Percentiles rank a stretch among this genome's conserved stretches.
Evolutionary conservation across 2,113 vertebrate species (phyloP).

Genomic region (Dinomys branickii): DNA sequence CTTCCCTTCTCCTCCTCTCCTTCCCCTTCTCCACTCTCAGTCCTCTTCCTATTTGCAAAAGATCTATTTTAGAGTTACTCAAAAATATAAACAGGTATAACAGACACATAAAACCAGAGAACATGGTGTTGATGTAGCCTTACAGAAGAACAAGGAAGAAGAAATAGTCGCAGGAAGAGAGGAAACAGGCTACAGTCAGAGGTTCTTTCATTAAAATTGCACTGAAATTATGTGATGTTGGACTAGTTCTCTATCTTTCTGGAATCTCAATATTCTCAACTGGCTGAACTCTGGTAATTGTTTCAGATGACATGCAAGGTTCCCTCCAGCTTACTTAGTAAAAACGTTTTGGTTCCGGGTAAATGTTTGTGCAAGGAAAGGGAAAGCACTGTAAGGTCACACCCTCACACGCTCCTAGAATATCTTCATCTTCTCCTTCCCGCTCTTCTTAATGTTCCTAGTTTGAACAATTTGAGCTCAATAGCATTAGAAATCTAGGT

Average conservation of each 20-base stretch:
- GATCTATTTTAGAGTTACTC: not conserved
- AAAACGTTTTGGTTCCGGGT: not conserved
- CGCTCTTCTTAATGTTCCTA: not conserved
- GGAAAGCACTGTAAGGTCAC: not conserved
- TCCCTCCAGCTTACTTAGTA: not conserved
- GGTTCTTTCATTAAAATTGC: not conserved
- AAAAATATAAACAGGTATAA: conserved; percentile 20
- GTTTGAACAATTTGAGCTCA: not conserved
- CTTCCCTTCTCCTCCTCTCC: not conserved
- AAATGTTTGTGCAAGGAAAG: not conserved
- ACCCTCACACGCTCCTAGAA: not conserved
- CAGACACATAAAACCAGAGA: not conserved
- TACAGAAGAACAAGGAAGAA: not conserved
- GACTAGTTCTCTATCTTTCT: not conserved
- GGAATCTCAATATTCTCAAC: not conserved
- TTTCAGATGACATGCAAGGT: not conserved
- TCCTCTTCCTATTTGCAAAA: not conserved
- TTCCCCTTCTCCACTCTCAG: not conserved
- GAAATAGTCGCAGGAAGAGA: not conserved
- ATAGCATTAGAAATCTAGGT: not conserved
- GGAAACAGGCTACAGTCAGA: not conserved
- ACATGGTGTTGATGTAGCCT: not conserved
- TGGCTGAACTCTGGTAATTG: not conserved
- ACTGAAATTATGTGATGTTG: not conserved
- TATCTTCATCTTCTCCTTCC: not conserved